phyloP scores from a whole-genome alignment of 2,797 vertebrate species.

The Heteromormyrus szaboi region DNA sequence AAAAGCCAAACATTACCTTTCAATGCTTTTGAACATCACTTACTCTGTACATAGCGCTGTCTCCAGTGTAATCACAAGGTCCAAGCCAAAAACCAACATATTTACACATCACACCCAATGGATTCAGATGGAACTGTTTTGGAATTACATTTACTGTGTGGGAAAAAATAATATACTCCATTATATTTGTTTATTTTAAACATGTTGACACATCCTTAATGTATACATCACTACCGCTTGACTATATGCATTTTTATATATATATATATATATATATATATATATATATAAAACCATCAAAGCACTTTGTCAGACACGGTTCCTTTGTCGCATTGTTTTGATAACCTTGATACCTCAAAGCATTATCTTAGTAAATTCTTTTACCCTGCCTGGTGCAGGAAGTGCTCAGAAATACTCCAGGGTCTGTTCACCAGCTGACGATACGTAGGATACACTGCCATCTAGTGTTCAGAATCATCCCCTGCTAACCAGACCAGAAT shows the following conservation, averaged over 20 bases:
- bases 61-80: not conserved
- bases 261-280: slow-evolving; percentile 36
- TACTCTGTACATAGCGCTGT: not conserved
- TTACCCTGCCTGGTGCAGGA: slow-evolving; percentile 48
- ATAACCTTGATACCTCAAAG: slow-evolving; percentile 62
- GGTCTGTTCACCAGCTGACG: slow-evolving; percentile 25
- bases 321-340: slow-evolving; percentile 63
- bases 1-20: not conserved
- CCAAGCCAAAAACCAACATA: not conserved
- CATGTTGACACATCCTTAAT: slow-evolving; percentile 48
- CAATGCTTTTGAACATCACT: not conserved
- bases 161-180: not conserved
- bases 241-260: slow-evolving; percentile 52
- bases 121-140: not conserved
- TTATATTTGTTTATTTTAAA: slow-evolving; percentile 62
- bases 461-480: slow-evolving; percentile 54
- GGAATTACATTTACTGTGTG: not conserved
- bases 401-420: slow-evolving; percentile 40
- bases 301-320: slow-evolving; percentile 55
- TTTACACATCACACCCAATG: not conserved
- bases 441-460: slow-evolving; percentile 62
- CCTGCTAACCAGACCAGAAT: slow-evolving; percentile 31
- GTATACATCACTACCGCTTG: slow-evolving; percentile 40
- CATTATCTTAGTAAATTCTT: slow-evolving; percentile 61
- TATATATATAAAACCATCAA: slow-evolving; percentile 52